Conservation (phyloP, 2,888 invertebrate species). For the Hirudinaria manillensis region DNA sequence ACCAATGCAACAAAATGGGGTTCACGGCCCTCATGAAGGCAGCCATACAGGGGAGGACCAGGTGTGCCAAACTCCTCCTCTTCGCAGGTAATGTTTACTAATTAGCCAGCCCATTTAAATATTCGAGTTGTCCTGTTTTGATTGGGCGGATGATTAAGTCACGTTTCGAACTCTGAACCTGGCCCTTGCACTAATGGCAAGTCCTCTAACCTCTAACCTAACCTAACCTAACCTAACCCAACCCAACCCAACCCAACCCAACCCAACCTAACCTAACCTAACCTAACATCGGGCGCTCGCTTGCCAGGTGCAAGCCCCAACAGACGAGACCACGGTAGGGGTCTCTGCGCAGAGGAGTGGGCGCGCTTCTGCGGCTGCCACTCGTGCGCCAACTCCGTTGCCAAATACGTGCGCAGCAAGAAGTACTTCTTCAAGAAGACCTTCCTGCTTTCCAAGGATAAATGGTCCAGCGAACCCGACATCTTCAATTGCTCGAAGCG, state of each 20-base stretch:
- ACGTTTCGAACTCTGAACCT: no score
- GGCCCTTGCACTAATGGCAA: no score
- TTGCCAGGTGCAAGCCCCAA: conserved; percentile 65
- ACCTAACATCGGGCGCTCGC: no score
- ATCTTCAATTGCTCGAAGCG: conserved; percentile 35
- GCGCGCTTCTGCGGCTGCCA: conserved; percentile 68
- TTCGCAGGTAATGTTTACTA: conserved; percentile 61
- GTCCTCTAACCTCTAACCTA: no score
- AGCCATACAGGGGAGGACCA: conserved; percentile 68
- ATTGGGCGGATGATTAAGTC: no score
- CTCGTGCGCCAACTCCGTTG: conserved; percentile 67
- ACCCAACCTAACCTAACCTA: no score
- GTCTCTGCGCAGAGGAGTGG: conserved; percentile 70
- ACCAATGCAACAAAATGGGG: conserved; percentile 66
- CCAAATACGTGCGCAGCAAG: conserved; percentile 58
- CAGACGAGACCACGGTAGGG: conserved; percentile 65
- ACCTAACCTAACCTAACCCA: no score
- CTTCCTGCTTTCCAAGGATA: conserved; percentile 42
- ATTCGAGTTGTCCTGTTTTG: no score
- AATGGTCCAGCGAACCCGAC: conserved; percentile 62
- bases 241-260: no score
- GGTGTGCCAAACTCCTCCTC: conserved; percentile 68
- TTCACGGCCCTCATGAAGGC: conserved; percentile 69
- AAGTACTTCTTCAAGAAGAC: conserved; percentile 45
- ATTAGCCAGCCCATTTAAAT: no score